phyloP scores from a whole-genome alignment of 1,140 invertebrate genomes.

The Cardiocondyla obscurior region DNA sequence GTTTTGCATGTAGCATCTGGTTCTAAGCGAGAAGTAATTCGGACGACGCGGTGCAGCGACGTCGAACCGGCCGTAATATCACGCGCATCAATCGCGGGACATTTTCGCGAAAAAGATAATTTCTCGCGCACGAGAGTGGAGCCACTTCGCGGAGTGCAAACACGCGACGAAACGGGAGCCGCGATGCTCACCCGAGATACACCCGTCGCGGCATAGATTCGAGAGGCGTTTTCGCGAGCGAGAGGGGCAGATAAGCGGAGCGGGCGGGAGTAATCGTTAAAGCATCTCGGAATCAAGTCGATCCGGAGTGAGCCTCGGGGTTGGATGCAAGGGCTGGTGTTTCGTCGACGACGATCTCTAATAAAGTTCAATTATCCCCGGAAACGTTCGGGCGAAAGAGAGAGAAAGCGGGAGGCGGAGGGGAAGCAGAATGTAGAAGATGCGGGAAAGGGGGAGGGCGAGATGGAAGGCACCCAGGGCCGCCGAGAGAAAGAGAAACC shows the following conservation, averaged over 20 bases:
- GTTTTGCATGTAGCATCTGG: not conserved
- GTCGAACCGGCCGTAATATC: not conserved
- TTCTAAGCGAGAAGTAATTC: not conserved
- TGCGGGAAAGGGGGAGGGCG: constrained; percentile 1
- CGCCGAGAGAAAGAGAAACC: constrained; percentile 71
- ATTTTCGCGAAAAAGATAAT: not conserved
- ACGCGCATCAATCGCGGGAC: not conserved
- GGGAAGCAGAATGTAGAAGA: constrained; percentile 42
- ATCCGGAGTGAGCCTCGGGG: constrained; percentile 51
- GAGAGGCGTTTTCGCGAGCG: constrained; percentile 40
- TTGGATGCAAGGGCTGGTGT: constrained; percentile 54
- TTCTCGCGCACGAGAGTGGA: not conserved
- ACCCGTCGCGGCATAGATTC: constrained; percentile 18
- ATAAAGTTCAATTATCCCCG: constrained; percentile 77
- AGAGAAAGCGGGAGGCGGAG: not conserved
- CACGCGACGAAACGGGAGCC: not conserved
- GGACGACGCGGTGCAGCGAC: not conserved
- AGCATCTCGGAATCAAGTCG: constrained; percentile 55
- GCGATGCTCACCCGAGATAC: not conserved
- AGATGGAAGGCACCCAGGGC: not conserved
- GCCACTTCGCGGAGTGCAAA: not conserved
- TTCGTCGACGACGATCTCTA: constrained; percentile 69
- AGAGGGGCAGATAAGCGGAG: constrained; percentile 23
- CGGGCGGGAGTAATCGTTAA: constrained; percentile 57
- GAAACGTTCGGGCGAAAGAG: constrained; percentile 63